Evolutionary conservation across 1,140 invertebrate species (phyloP), one percentile per base, ranked within the genome.

Genomic region (Notospermus geniculatus): DNA sequence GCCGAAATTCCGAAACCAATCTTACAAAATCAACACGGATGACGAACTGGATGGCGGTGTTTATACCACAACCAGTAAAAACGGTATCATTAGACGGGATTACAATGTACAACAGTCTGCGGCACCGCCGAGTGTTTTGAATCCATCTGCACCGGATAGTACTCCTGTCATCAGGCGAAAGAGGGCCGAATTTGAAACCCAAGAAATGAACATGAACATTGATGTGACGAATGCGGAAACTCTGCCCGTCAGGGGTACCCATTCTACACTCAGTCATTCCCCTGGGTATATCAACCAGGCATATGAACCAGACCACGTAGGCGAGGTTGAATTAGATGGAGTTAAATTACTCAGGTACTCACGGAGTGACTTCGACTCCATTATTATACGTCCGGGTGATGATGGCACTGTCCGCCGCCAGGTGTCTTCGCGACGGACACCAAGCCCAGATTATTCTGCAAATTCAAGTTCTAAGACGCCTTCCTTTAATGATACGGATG

Each of bases 391-490:
- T 27, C 46, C 46, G 5, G 46, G 25, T 50, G 46, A 50, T 9
- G 46, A 50, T n/a, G 46, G 46, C 5, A 50, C 46, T 9, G 46
- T 50, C 19, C n/a, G 46, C 9, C 46, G 46, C 46, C 46, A 50
- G 46, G n/a, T 50, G 5, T 5, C n/a, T 36, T 4, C 32, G 15
- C 32, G 32, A 23, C n/a, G n/a, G n/a, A n/a, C 5, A 27, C 46
- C 46, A 7, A 23, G 19, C n/a, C 46, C 46, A 23, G 46, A 50
- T 27, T 50, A 50, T n/a, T 50, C 46, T 15, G 15, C 15, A 15
- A 36, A 15, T 15, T 36, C 32, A 15, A 36, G 32, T 15, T 4
- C 5, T 7, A 36, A 36, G 4, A 4, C 32, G 32, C 32, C 32
- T 4, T 36, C 32, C 15, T 36, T 36, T 36, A 15, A 36, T 36